Base-by-base conservation (phyloP, 2,888 invertebrate genomes). In the Chymomyza amoena region DNA sequence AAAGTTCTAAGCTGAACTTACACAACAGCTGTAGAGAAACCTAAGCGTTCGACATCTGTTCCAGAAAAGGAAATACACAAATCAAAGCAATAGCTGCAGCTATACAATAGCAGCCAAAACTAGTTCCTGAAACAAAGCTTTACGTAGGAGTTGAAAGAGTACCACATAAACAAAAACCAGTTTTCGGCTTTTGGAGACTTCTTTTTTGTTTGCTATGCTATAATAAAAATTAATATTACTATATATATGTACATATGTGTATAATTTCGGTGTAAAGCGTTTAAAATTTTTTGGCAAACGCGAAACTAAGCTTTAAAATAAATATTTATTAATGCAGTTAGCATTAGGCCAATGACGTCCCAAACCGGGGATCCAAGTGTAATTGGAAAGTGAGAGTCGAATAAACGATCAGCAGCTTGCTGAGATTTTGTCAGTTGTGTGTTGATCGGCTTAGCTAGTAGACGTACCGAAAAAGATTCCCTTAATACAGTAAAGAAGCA, bases 31-130 rank as follows among this genome's bases (percentile, higher is more conserved):
- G 36, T 62, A 65, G 50, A 64, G 50, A 64, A 28, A 61, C 57
- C 52, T 54, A n/a, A 28, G n/a, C 59, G 15, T 61, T 39, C 16
- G 18, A 78, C 86, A 86, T 86, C 68, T 84, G 86, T 86, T 72
- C 86, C 86, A 78, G 70, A 86, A 83, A 83, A 86, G 86, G 83
- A 83, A 86, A 86, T 80, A 70, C 62, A 68, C 64, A 59, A 62
- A 73, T 68, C 75, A 82, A 75, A 73, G 71, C 70, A 66, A 76
- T 74, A 73, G 66, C 68, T 73, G 73, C 69, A 68, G 78, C 78
- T 64, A 57, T 20, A 57, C 57, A 57, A 57, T 18, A 56, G 18
- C 57, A 28, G 10, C 25, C 74, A 66, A 82, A 82, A 82, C 81
- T 78, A 80, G 83, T 83, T 83, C 81, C 84, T 80, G 63, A 64